Conservation (phyloP, 2,113 vertebrate species). For the Micronycteris hirsuta region DNA sequence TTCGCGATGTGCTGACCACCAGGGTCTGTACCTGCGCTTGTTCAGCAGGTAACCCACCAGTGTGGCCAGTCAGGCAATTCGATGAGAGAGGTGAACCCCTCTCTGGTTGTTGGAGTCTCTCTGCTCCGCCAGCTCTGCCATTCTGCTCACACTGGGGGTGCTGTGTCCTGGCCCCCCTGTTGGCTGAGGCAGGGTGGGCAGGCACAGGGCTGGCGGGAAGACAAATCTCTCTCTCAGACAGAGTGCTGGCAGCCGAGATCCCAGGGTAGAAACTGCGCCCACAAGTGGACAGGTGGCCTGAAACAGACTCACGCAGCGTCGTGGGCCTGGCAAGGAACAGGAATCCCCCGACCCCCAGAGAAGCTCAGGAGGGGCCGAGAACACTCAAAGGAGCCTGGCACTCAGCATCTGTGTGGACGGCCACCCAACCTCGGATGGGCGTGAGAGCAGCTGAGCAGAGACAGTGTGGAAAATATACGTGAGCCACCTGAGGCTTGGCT, state of each 20-base stretch:
- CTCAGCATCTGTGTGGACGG: background rate
- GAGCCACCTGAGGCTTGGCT: background rate
- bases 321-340: background rate
- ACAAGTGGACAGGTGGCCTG: background rate
- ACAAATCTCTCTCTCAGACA: background rate
- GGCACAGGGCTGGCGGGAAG: too few species aligned
- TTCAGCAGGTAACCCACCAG: background rate
- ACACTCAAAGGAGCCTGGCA: background rate
- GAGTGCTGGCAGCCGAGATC: background rate
- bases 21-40: background rate
- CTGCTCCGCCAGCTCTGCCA: background rate
- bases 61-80: background rate
- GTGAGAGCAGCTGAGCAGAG: background rate
- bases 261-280: background rate
- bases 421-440: background rate
- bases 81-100: background rate
- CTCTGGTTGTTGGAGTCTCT: background rate
- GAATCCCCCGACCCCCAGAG: rapidly evolving
- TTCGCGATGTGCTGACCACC: background rate
- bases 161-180: background rate
- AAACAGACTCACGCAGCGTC: background rate
- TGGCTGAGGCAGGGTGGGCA: background rate
- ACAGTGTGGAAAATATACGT: rapidly evolving
- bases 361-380: background rate
- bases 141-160: background rate